Conservation (phyloP, 1,140 invertebrate genomes). For the Batillaria attramentaria region DNA sequence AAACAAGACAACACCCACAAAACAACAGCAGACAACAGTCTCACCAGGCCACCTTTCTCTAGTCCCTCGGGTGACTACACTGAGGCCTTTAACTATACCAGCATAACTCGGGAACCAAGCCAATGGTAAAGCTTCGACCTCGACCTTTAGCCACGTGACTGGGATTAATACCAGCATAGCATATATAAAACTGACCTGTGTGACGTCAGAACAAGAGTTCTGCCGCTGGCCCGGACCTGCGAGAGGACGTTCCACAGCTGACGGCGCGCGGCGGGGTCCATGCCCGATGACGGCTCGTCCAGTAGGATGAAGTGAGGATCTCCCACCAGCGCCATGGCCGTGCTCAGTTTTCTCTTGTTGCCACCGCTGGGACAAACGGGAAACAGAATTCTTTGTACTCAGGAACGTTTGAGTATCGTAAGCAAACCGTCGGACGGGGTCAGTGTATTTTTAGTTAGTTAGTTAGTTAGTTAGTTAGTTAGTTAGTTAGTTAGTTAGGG, state of each 20-base stretch:
- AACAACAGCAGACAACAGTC: too few species aligned
- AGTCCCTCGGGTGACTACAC: neutral
- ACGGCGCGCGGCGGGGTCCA: slow-evolving; percentile 93
- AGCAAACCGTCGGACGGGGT: too few species aligned
- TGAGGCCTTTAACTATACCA: neutral
- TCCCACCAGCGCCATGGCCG: slow-evolving; percentile 87
- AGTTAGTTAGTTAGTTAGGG: too few species aligned
- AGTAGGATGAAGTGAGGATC: slow-evolving; percentile 69
- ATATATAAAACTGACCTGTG: slow-evolving; percentile 76
- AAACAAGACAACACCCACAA: too few species aligned
- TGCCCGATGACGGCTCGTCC: slow-evolving; percentile 89
- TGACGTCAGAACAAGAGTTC: slow-evolving; percentile 92
- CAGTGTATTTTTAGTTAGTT: too few species aligned
- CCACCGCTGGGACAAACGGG: slow-evolving; percentile 79
- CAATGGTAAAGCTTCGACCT: too few species aligned
- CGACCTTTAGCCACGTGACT: slow-evolving; percentile 65
- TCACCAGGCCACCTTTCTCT: too few species aligned
- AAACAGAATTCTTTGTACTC: too few species aligned
- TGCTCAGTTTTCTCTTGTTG: slow-evolving; percentile 95
- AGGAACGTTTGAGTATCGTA: too few species aligned
- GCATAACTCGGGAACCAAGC: slow-evolving; percentile 35
- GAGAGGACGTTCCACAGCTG: slow-evolving; percentile 85
- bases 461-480: too few species aligned
- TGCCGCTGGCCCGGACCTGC: slow-evolving; percentile 72
- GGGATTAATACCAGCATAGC: slow-evolving; percentile 66